Evolutionary conservation across 2,888 invertebrate species (phyloP).

Genomic region (Auanema sp.): DNA sequence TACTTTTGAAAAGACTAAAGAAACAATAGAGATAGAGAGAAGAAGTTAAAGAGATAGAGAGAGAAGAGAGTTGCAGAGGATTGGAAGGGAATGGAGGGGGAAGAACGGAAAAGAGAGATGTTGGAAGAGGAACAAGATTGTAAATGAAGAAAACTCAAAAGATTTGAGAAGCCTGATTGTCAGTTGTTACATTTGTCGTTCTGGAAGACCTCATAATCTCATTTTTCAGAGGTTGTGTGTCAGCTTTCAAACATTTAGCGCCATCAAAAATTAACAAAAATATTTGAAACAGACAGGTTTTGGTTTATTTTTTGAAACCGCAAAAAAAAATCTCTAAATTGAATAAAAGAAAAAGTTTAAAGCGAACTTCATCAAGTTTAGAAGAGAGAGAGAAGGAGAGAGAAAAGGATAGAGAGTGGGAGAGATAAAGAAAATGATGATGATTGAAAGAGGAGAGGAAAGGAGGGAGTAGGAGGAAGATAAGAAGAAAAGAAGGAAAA

Average conservation of each 20-base stretch:
- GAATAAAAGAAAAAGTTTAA: background rate
- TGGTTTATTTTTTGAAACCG: background rate
- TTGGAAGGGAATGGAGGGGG: background rate
- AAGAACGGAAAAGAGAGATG: too few relatives aligned
- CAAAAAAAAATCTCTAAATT: too few relatives aligned
- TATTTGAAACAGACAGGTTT: background rate
- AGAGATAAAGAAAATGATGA: background rate
- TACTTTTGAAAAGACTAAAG: too few relatives aligned
- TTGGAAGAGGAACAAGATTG: background rate
- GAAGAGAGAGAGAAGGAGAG: background rate
- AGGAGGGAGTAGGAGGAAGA: background rate
- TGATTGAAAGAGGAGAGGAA: too few relatives aligned
- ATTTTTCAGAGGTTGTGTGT: too few relatives aligned
- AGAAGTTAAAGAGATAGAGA: background rate
- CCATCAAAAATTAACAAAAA: too few relatives aligned
- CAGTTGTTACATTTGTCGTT: background rate
- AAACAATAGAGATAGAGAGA: background rate
- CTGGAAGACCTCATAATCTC: too few relatives aligned
- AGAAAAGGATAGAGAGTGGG: too few relatives aligned
- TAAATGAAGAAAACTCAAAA: too few relatives aligned
- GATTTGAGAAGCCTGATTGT: too few relatives aligned
- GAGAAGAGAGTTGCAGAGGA: slow-evolving; percentile 12
- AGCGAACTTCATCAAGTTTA: background rate
- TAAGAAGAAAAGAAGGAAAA: background rate
- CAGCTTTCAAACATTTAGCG: too few relatives aligned